Evolutionary conservation across 2,113 vertebrate species (phyloP).

Genomic region (Phrynocephalus versicolor): DNA sequence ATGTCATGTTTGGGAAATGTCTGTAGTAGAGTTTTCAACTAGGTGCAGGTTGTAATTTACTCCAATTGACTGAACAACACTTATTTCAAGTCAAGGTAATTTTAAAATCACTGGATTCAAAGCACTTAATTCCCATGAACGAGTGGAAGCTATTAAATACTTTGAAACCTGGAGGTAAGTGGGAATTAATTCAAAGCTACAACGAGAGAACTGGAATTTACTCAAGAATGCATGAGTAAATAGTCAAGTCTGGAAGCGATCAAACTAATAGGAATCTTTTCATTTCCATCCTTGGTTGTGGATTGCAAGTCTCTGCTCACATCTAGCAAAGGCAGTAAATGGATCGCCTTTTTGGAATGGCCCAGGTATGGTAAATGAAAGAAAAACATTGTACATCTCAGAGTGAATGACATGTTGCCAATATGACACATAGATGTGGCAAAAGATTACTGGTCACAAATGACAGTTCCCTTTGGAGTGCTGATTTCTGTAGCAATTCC

Average conservation of each 20-base stretch:
- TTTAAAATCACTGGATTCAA: constrained; percentile 58
- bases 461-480: neutral
- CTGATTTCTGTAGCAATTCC: neutral
- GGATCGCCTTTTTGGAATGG: neutral
- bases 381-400: neutral
- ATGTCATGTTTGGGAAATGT: constrained; percentile 65
- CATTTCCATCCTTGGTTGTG: neutral
- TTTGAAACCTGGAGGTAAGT: constrained; percentile 31
- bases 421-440: neutral
- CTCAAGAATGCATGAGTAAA: neutral
- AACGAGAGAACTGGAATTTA: accelerated
- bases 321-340: neutral
- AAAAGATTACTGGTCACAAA: neutral
- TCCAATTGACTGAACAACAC: constrained; percentile 64
- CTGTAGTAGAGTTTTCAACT: constrained; percentile 69
- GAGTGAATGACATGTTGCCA: neutral
- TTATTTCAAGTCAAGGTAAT: constrained; percentile 63
- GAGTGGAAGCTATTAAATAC: constrained; percentile 33
- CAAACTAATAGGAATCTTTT: neutral
- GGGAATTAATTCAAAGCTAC: constrained; percentile 43
- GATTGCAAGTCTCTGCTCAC: neutral
- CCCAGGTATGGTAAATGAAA: neutral
- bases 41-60: constrained; percentile 75
- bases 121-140: constrained; percentile 58
- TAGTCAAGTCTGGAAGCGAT: neutral